A percentile compares a stretch with the other conserved stretches of the same genome.
phyloP scores from a whole-genome alignment of 2,888 invertebrate species.

The Cheilosia vulpina region DNA sequence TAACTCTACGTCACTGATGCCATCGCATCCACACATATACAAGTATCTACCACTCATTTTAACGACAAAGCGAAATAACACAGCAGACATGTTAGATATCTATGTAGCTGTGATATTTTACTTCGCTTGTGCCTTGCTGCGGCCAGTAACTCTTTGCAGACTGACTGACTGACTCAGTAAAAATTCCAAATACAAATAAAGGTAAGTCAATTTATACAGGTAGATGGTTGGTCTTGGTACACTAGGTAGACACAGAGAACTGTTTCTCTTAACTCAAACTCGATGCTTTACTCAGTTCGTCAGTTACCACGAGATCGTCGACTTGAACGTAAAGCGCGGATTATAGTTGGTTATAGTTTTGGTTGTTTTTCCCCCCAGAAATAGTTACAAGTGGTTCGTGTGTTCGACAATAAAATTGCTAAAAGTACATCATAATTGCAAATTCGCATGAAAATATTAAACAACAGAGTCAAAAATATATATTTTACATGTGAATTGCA shows the following conservation, averaged over 20 bases:
- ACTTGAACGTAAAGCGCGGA: constrained; percentile 60
- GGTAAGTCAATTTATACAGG: constrained; percentile 43
- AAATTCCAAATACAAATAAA: constrained; percentile 62
- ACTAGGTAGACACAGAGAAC: constrained; percentile 10
- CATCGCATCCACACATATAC: too few relatives aligned
- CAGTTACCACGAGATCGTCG: constrained; percentile 64
- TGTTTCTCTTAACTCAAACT: constrained; percentile 61
- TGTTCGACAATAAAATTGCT: constrained; percentile 11
- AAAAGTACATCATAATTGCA: constrained; percentile 1
- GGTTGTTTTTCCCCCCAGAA: constrained; percentile 29
- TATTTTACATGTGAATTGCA: background rate
- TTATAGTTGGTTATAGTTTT: constrained; percentile 33
- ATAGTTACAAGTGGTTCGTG: constrained; percentile 42
- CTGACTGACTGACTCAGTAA: constrained; percentile 62
- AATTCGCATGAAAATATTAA: background rate
- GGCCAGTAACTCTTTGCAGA: constrained; percentile 52
- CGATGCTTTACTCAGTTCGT: constrained; percentile 20
- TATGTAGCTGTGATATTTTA: constrained; percentile 18
- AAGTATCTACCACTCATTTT: background rate
- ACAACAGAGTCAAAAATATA: background rate
- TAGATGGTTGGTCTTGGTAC: background rate
- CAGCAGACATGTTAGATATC: constrained; percentile 11
- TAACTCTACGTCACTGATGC: too few relatives aligned
- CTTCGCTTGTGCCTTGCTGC: constrained; percentile 18
- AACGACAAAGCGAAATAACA: constrained; percentile 19